Conservation (phyloP, 1,140 invertebrate species). For the Berghia stephanieae region DNA sequence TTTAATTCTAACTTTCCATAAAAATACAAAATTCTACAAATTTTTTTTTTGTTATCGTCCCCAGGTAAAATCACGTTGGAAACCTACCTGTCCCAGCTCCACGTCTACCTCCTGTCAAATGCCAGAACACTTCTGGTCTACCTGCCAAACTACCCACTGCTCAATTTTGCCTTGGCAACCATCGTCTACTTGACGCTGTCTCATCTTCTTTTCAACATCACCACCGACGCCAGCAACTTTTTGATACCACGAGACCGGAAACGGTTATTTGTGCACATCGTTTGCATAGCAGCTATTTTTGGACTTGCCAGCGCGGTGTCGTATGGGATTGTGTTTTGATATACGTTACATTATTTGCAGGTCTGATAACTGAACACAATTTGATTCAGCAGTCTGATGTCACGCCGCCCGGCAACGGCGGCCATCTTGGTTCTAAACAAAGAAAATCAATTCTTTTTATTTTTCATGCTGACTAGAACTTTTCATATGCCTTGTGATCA, state of each 20-base stretch:
- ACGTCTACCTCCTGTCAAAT: conserved; percentile 55
- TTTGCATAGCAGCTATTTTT: conserved; percentile 19
- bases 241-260: conserved; percentile 45
- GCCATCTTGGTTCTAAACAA: too few relatives aligned
- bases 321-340: too few relatives aligned
- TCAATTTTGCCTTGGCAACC: conserved; percentile 51
- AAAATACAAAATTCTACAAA: too few relatives aligned
- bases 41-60: neutral
- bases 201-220: conserved; percentile 47
- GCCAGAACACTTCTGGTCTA: conserved; percentile 50
- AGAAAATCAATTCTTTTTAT: too few relatives aligned
- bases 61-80: conserved; percentile 53
- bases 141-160: conserved; percentile 44
- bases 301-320: too few relatives aligned
- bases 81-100: conserved; percentile 56
- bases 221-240: conserved; percentile 44
- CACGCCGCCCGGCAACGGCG: too few relatives aligned
- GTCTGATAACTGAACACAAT: too few relatives aligned
- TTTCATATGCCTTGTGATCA: too few relatives aligned
- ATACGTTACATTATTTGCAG: too few relatives aligned
- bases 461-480: too few relatives aligned
- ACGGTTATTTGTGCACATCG: conserved; percentile 23
- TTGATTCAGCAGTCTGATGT: too few relatives aligned
- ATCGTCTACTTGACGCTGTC: conserved; percentile 48
- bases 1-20: too few relatives aligned